Base-by-base conservation (phyloP, 2,888 invertebrate genomes). In the Anaspis maculata region DNA sequence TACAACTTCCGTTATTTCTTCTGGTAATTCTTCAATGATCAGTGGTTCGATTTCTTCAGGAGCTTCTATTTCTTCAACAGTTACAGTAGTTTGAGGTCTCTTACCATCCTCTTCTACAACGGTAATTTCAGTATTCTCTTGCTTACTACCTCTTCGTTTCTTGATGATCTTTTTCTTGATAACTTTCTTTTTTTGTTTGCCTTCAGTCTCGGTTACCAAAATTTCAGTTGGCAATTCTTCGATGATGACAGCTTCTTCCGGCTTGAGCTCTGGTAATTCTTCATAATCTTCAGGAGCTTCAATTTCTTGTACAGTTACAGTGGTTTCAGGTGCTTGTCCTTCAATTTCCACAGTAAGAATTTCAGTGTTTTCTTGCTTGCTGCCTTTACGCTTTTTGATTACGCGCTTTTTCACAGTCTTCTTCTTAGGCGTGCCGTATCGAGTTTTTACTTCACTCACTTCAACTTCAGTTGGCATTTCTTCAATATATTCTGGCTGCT, bases 131-230 rank as follows among this genome's bases (percentile, higher is more conserved):
- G 56, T 45, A 29, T 42, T 30, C 44, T 70, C 67, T 24, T 66
- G 57, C 45, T 57, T 62, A 26, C 55, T 49, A 35, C 59, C 66
- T 42, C 48, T 63, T 3, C 59, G 62, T 43, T 68, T 68, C 34
- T 59, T 68, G 25, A 67, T 62, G 0, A 61, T 45, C 22, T 67
- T 57, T 26, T 61, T 68, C 22, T 63, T 67, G 3, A 62, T 52
- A 16, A 59, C 60, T 27, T 46, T 51, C 41, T 19, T 46, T 16
- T 31, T 42, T 32, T 41, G 38, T 19, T 19, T 19, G 19, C 19
- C 19, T 5, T 19, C 19, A 4, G 16, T 29, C 36, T 40, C 38
- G 19, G 32, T 30, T 16, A 52, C 44, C 40, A 48, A 40, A 11
- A 44, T 39, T 30, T 46, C 43, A 37, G 60, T 55, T 1, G 49